Base-by-base conservation (phyloP, 2,888 invertebrate species). In the Plebejus argus region DNA sequence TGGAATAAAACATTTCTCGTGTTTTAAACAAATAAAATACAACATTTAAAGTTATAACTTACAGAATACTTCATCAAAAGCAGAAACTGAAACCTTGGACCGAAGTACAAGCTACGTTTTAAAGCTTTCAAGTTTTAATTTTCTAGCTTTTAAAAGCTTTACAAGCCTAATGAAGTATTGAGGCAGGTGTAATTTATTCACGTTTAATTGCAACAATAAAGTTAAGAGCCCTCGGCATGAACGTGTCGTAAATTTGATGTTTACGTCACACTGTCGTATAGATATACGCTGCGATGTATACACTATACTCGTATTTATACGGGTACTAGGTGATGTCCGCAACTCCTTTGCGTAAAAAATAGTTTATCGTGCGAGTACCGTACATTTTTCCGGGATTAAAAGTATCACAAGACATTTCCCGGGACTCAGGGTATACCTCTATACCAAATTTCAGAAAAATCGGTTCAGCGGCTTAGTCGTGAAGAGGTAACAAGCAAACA, bases 141-240 rank as follows among this genome's bases (percentile, higher is more conserved):
- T 58, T 20, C 7, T 0, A 66, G 61, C 61, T 61, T 61, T 20
- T 28, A 23, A 66, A 66, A 20, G 53, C 53, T 53, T 20, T 20
- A 20, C 8, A 20, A 23, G 10, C 23, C 15, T 28, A 0, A 66
- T 33, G 28, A 66, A 28, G 66, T 66, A 66, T 33, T 33, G 66
- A 33, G 28, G 28, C 66, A 20, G 15, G 15, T 28, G 66, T 66
- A 66, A 66, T 66, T 66, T 66, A 66, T 66, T 66, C 66, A 66
- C 28, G 28, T 66, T 66, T 66, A 28, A 66, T 66, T 33, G 28
- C 66, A 12, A 5, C 33, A 66, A 66, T 66, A 66, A 66, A 66
- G 66, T 12, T 33, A 33, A 33, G 33, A 66, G 66, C 18, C 66
- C 28, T 66, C 66, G 28, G 66, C 66, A 28, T 18, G 66, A 66